phyloP scores from a whole-genome alignment of 1,140 invertebrate genomes.

The Drosophila insularis region DNA sequence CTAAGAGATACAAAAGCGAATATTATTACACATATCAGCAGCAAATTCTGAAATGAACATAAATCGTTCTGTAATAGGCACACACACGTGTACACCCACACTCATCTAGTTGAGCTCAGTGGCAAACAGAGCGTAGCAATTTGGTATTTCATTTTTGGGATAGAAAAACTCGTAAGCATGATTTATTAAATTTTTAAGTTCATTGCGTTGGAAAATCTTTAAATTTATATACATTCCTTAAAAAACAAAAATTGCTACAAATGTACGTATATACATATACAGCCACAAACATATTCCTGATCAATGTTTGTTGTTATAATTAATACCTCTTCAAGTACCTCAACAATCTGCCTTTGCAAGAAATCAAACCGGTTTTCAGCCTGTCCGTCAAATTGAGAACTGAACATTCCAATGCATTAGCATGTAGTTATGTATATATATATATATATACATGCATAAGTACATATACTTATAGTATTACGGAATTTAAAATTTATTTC shows the following conservation, averaged over 20 bases:
- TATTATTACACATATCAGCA: slow-evolving; percentile 35
- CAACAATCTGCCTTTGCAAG: not conserved
- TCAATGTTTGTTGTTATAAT: too few relatives aligned
- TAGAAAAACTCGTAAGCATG: slow-evolving; percentile 13
- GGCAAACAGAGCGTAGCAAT: slow-evolving; percentile 37
- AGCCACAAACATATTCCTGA: not conserved
- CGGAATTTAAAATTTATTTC: not conserved
- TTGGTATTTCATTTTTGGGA: slow-evolving; percentile 43
- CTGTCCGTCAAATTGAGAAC: not conserved
- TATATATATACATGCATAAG: not conserved
- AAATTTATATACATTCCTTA: slow-evolving; percentile 19
- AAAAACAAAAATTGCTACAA: not conserved
- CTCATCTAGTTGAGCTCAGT: slow-evolving; percentile 13
- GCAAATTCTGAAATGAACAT: slow-evolving; percentile 63
- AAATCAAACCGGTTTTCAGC: not conserved
- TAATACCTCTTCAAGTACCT: not conserved
- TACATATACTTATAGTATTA: not conserved
- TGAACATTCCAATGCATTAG: not conserved
- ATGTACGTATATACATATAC: not conserved
- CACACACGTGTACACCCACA: slow-evolving; percentile 27
- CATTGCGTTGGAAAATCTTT: slow-evolving; percentile 47
- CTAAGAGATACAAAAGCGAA: slow-evolving; percentile 42
- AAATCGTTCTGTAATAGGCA: slow-evolving; percentile 68
- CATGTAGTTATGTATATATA: not conserved
- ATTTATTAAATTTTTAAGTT: slow-evolving; percentile 59